Evolutionary conservation across 1,140 invertebrate genomes (phyloP).

Genomic region (Pseudomyrmex concolor): DNA sequence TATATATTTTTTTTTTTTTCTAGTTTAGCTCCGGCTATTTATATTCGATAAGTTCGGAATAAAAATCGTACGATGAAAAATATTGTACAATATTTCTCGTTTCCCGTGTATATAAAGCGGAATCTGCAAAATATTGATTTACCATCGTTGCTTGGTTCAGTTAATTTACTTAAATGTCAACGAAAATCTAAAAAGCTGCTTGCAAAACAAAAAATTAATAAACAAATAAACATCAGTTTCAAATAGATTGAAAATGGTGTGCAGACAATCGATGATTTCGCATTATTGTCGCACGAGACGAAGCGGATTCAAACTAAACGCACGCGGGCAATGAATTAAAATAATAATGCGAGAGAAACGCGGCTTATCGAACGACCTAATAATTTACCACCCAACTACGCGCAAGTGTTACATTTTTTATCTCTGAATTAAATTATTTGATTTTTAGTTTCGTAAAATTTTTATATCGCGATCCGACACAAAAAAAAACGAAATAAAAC

Average conservation of each 20-base stretch:
- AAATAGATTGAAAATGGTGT: no score
- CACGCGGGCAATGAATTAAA: slow-evolving; percentile 2
- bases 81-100: background rate
- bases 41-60: background rate
- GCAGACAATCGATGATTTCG: background rate
- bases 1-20: no score
- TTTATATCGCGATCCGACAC: background rate
- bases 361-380: background rate
- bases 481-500: background rate
- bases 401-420: background rate
- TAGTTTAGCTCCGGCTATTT: background rate
- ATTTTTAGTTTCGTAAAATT: background rate
- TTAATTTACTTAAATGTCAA: no score
- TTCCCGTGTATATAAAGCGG: no score
- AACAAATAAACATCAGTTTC: no score
- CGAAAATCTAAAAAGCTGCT: no score
- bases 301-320: background rate
- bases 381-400: slow-evolving; percentile 4
- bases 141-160: no score
- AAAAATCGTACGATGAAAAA: slow-evolving; percentile 21
- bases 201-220: no score
- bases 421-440: background rate
- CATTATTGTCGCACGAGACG: no score
- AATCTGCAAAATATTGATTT: no score
- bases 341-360: background rate